phyloP scores from a whole-genome alignment of 2,797 vertebrate species.

The Novumbra hubbsi region DNA sequence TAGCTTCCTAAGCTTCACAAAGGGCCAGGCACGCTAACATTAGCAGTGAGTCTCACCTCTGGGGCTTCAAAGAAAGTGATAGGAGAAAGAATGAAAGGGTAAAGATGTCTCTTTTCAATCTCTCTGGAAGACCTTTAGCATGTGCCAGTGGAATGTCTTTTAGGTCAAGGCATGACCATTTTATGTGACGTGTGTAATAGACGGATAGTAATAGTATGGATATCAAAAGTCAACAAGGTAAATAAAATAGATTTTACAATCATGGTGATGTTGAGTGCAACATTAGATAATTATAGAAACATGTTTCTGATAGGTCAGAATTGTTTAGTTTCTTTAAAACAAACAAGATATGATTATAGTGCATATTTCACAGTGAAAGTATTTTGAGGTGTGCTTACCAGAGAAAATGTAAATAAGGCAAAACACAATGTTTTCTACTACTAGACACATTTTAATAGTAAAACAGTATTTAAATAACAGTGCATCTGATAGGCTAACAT shows the following conservation, averaged over 20 bases:
- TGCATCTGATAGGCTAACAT: not conserved
- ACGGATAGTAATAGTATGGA: not conserved
- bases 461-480: too few relatives aligned
- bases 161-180: not conserved
- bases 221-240: not conserved
- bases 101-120: not conserved
- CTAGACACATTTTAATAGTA: too few relatives aligned
- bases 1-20: conserved; percentile 17
- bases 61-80: conserved; percentile 9
- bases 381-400: too few relatives aligned
- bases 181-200: not conserved
- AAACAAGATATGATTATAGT: too few relatives aligned
- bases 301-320: not conserved
- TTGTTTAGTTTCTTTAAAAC: not conserved
- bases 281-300: not conserved
- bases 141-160: not conserved
- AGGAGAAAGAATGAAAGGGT: conserved; percentile 10
- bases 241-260: not conserved
- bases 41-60: conserved; percentile 2
- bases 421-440: too few relatives aligned
- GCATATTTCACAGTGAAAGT: too few relatives aligned
- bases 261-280: not conserved
- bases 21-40: not conserved
- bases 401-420: too few relatives aligned
- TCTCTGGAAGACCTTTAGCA: not conserved